phyloP scores from a whole-genome alignment of 2,113 vertebrate species.

The Scalopus aquaticus region DNA sequence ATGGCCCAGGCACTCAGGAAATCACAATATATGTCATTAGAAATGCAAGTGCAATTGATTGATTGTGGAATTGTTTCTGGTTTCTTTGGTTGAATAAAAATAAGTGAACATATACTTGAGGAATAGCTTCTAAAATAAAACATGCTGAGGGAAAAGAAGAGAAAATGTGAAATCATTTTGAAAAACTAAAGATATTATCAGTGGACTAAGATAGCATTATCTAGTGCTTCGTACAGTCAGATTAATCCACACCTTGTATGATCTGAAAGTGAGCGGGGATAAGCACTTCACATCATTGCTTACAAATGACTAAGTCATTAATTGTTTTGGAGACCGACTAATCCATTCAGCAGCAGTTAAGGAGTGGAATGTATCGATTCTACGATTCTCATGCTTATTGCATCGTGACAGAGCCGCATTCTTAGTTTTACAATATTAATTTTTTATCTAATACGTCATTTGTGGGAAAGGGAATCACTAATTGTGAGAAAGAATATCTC shows the following conservation, averaged over 20 bases:
- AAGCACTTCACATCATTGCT: neutral
- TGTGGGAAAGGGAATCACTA: neutral
- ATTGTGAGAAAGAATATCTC: neutral
- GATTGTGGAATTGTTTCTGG: neutral
- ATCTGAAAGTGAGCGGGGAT: neutral
- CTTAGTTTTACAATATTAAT: neutral
- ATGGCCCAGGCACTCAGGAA: neutral
- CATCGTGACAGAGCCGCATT: neutral
- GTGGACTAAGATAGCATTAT: neutral
- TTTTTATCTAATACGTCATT: neutral
- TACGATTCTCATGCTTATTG: neutral
- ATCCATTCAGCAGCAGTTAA: neutral
- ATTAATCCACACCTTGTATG: neutral
- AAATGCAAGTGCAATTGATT: neutral
- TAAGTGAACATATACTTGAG: neutral
- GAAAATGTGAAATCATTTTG: constrained; percentile 3
- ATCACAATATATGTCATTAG: neutral
- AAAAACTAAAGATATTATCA: neutral
- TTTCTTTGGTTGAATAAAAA: constrained; percentile 16
- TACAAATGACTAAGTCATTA: neutral
- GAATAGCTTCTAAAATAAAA: constrained; percentile 46
- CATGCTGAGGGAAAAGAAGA: neutral
- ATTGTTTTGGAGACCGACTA: neutral
- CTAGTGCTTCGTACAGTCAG: neutral
- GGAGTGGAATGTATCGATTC: constrained; percentile 5